Conservation (phyloP, 2,797 vertebrate species). For the Staurois parvus region DNA sequence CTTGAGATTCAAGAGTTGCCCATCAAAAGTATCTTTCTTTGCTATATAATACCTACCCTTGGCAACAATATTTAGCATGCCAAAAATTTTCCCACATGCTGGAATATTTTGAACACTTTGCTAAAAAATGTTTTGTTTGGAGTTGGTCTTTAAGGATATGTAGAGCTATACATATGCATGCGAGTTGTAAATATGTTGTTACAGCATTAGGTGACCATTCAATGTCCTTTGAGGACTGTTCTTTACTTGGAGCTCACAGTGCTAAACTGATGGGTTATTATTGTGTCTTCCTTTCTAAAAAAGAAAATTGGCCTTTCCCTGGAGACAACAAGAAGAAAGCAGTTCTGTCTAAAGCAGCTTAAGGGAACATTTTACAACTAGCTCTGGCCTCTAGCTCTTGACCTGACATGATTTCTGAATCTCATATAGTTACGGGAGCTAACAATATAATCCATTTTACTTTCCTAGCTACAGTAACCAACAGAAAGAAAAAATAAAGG, state of each 20-base stretch:
- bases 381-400: slow-evolving; percentile 59
- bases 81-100: no score
- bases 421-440: slow-evolving; percentile 44
- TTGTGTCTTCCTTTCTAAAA: slow-evolving; percentile 36
- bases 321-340: slow-evolving; percentile 48
- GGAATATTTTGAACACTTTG: no score
- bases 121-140: no score
- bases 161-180: no score
- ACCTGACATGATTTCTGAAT: slow-evolving; percentile 58
- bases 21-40: no score
- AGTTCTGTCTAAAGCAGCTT: slow-evolving; percentile 51
- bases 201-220: slow-evolving; percentile 18
- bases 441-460: slow-evolving; percentile 29
- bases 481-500: not conserved
- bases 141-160: no score
- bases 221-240: slow-evolving; percentile 39
- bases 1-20: no score
- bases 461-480: not conserved
- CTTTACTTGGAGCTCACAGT: slow-evolving; percentile 46
- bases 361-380: slow-evolving; percentile 60
- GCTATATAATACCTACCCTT: no score
- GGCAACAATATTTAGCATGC: no score
- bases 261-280: slow-evolving; percentile 59
- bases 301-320: slow-evolving; percentile 55
- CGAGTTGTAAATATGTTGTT: not conserved